Base-by-base conservation (phyloP, 2,888 invertebrate genomes). In the Thyatira batis region DNA sequence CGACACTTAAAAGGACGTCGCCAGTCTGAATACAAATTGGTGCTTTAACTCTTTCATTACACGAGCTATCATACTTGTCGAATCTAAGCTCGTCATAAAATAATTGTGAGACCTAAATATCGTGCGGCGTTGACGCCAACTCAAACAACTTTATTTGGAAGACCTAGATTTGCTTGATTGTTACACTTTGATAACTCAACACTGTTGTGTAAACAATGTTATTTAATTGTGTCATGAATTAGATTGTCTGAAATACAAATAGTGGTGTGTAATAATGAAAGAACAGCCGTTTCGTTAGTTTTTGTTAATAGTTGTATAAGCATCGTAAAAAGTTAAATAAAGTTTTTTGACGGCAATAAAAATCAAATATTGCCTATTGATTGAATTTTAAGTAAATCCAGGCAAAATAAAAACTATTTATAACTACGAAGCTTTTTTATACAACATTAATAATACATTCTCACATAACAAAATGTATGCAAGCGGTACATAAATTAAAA, bases 1-100 rank as follows among this genome's bases (percentile, higher is more conserved):
- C n/a, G 39, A 39, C 5, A 49, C 23, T n/a, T 55, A 60, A 50
- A 58, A 60, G 65, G 58, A 27, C 46, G 39, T 9, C 45, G 20
- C 49, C 48, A 64, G 44, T 49, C 54, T 59, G 70, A 73, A 73
- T 73, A 69, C 64, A 66, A 73, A 73, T 64, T 59, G 61, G 61
- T 54, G 45, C 25, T 58, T 60, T 61, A 61, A 65, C 59, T 61
- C 58, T 52, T 58, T 54, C 43, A 65, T 44, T 46, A 45, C 49
- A 50, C 45, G 54, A 54, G 52, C 52, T 64, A 69, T 69, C 69
- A 50, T 50, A 21, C 5, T 33, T 30, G 30, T 48, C 43, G 21
- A 46, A 51, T 30, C 61, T 67, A 69, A 54, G 59, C 46, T 17
- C 25, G 39, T 57, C 53, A 59, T 59, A 54, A 54, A 57, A 60